These are phyloP conservation scores for Aphis gossypii DNA, from an alignment of 1,140 invertebrate species.

Conservation along the genomic window DNA sequence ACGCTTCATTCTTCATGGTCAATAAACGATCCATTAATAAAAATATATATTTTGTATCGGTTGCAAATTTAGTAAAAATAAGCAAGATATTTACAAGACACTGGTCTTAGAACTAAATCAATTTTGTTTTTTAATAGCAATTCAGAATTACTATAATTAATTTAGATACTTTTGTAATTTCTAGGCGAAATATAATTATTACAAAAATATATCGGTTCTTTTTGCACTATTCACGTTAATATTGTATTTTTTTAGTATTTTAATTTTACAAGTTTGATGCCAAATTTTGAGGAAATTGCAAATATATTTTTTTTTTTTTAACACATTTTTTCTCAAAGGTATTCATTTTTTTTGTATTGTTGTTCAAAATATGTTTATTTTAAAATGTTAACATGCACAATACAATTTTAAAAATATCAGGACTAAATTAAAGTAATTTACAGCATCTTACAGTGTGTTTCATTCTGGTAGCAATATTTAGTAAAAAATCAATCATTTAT, in stretches of 20 bases:
- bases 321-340: background rate
- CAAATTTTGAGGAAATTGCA: background rate
- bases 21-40: constrained; percentile 11
- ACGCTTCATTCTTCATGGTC: background rate
- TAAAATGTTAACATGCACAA: too few species aligned
- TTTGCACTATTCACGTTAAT: background rate
- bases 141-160: background rate
- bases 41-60: background rate
- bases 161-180: background rate
- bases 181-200: background rate
- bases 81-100: background rate
- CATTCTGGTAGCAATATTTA: too few species aligned
- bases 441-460: background rate
- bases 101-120: background rate
- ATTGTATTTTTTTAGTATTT: background rate
- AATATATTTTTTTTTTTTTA: background rate
- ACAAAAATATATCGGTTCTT: background rate
- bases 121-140: background rate
- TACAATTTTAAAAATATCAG: background rate
- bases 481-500: too few species aligned
- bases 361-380: background rate
- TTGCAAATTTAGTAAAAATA: background rate
- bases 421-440: background rate
- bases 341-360: background rate
- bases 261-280: background rate